Base-by-base conservation (phyloP, 2,797 vertebrate species). In the Pipistrellus pygmaeus region DNA sequence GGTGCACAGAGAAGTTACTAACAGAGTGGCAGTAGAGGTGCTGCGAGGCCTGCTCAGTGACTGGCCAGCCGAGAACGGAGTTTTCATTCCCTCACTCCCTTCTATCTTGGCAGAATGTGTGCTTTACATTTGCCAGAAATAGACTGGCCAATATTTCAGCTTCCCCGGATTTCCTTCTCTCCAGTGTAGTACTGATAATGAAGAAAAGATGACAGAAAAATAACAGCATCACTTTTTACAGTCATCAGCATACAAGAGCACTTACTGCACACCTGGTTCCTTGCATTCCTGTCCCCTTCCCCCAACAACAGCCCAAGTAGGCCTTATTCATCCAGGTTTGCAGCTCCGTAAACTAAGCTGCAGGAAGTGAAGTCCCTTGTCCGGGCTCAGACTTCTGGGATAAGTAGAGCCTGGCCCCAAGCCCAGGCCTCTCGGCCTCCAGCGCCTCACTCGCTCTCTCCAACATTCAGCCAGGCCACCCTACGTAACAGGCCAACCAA, bases 321-420 rank as follows among this genome's bases (percentile, higher is more conserved):
- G 57, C 53, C 27, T 75, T 14, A 23, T 41, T 51, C 77, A 35
- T 15, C 53, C 72, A 35, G 21, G 44, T 46, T 38, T 15, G 71
- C 53, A 66, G 81, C 35, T 81, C 44, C 38, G 46, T 68, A 86
- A 87, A 86, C 46, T 10, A 17, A 93, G 44, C 85, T 4, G 27
- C 21, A 77, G 88, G 82, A 87, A 80, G 89, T 80, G 46, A 75
- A 88, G 2, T 48, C 35, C 55, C 94, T 51, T 60, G 88, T n/a
- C 88, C 55, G 32, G 95, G 73, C 93, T 91, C 92, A 44, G 35
- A 13, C 82, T 90, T 80, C 38, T 53, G 69, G 62, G 30, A 41
- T 83, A 89, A 81, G 81, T 27, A 17, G 62, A 44, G 51, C 38
- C 82, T 89, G 93, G 81, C 95, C 62, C 9, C 73, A 6, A 41